Base-by-base conservation (phyloP, 2,888 invertebrate genomes). In the Trissoscelio sp. region DNA sequence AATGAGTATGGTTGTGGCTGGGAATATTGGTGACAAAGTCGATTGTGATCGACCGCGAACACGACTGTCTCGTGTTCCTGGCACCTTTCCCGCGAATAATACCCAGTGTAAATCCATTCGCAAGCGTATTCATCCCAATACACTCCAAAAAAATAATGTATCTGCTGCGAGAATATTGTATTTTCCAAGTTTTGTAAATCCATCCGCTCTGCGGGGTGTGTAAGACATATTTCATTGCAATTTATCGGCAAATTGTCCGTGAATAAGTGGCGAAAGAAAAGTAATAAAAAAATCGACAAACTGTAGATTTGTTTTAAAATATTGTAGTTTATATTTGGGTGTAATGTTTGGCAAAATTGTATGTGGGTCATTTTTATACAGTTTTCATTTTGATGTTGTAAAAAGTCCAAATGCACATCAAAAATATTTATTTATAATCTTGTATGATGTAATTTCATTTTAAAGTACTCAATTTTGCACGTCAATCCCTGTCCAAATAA, bases 11-110 rank as follows among this genome's bases (percentile, higher is more conserved):
- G 34, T 53, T 12, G 62, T 58, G 9, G 42, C 64, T 72, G n/a
- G 53, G 62, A 70, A 64, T 72, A 77, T 77, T 72, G 66, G 66
- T 79, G 73, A 67, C 79, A 67, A 70, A 81, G 81, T 75, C 77
- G 73, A 81, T 81, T 81, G 77, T 73, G 81, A 81, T 81, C 73
- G 81, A 78, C 60, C 60, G 81, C 70, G 70, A 75, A 72, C 77
- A 75, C 34, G 53, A 73, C 62, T 53, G 73, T 51, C 72, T 74
- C 57, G 53, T 73, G 64, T 67, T 70, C 14, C 78, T 81, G 81
- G 78, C 81, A 81, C 55, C 42, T 55, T 78, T 81, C 81, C 81
- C 81, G 48, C 37, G 31, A 62, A 58, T 80, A 58, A 57, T 70
- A 57, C 55, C 55, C 16, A 42, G 22, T 74, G 79, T 67, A 74